Evolutionary conservation across 2,888 invertebrate species (phyloP).

Genomic region (Girardia tigrina): DNA sequence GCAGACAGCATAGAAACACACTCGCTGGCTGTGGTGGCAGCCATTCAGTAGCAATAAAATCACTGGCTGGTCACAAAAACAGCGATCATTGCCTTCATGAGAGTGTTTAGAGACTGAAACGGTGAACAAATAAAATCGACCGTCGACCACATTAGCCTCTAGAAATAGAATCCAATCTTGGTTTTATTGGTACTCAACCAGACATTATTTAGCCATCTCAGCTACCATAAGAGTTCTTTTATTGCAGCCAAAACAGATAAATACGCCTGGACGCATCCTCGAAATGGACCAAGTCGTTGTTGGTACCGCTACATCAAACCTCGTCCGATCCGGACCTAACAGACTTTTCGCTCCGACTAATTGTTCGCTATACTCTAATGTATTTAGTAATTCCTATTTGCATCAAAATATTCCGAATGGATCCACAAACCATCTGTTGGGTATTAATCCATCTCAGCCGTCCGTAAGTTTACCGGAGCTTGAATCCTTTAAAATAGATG

Average conservation of each 20-base stretch:
- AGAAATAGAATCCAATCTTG: constrained; percentile 20
- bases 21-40: not conserved
- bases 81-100: constrained; percentile 1
- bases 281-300: constrained; percentile 23
- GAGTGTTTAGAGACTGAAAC: constrained; percentile 8
- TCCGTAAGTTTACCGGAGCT: not conserved
- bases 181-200: constrained; percentile 23
- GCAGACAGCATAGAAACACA: not conserved
- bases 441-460: not conserved
- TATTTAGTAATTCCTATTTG: constrained; percentile 8
- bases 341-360: not conserved
- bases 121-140: constrained; percentile 23
- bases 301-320: constrained; percentile 10
- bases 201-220: constrained; percentile 23
- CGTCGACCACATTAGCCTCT: constrained; percentile 21
- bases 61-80: constrained; percentile 23
- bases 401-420: constrained; percentile 2
- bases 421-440: not conserved
- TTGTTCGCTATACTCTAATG: not conserved
- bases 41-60: constrained; percentile 20
- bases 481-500: not conserved
- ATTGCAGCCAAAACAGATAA: constrained; percentile 23
- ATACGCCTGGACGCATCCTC: constrained; percentile 23
- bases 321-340: constrained; percentile 5
- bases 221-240: constrained; percentile 20